Evolutionary conservation across 2,113 vertebrate species (phyloP).

Genomic region (human): DNA sequence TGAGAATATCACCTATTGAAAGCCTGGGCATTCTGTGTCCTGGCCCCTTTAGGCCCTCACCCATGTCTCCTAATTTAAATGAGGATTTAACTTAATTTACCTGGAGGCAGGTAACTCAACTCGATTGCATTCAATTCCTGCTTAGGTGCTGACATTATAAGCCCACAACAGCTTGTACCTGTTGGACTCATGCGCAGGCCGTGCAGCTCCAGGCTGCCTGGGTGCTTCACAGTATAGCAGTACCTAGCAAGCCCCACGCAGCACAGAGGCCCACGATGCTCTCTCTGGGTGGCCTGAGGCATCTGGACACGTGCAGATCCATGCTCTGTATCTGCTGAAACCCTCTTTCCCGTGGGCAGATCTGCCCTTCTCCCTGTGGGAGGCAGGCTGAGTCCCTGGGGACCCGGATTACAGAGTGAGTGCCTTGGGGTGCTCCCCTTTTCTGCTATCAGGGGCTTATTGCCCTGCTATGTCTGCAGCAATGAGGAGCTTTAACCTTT

Average conservation of each 20-base stretch:
- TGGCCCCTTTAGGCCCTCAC: neutral
- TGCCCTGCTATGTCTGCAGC: neutral
- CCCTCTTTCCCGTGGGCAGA: neutral
- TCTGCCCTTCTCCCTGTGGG: too few relatives aligned
- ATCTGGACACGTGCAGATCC: neutral
- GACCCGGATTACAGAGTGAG: neutral
- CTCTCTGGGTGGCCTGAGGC: neutral
- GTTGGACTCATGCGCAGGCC: neutral
- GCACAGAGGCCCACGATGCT: neutral
- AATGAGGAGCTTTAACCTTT: neutral
- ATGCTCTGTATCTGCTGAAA: neutral
- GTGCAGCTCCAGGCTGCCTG: neutral
- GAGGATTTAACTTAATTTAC: neutral
- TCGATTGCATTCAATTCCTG: neutral
- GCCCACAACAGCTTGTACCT: neutral
- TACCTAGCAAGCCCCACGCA: neutral
- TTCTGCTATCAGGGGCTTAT: rapidly evolving
- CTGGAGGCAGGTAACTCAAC: neutral
- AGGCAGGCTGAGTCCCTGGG: neutral
- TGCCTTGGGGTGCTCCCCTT: neutral
- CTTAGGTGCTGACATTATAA: neutral
- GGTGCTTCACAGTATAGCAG: neutral
- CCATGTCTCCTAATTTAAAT: neutral
- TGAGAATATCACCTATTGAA: neutral
- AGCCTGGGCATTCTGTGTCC: neutral